These are phyloP conservation scores for Dryadula phaetusa DNA, from an alignment of 2,888 invertebrate genomes.

Conservation along the genomic window DNA sequence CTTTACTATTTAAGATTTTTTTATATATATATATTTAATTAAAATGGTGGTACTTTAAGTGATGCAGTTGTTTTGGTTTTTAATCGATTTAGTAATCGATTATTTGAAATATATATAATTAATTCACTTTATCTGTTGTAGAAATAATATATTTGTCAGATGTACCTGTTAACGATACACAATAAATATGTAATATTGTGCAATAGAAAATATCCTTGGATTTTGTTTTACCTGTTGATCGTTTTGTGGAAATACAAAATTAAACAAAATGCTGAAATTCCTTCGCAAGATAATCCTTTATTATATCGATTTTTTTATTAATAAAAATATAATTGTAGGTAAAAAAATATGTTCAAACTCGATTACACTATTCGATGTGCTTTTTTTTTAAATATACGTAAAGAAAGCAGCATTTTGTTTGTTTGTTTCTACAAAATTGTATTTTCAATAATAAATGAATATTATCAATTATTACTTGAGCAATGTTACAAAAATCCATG, in stretches of 20 bases:
- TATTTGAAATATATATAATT: slow-evolving; percentile 16
- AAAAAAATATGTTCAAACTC: neutral
- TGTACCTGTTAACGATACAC: slow-evolving; percentile 56
- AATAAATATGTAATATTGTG: slow-evolving; percentile 49
- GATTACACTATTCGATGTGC: neutral
- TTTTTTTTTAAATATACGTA: neutral
- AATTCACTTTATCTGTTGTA: slow-evolving; percentile 33
- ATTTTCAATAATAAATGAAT: slow-evolving; percentile 38
- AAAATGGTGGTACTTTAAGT: neutral
- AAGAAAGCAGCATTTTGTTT: slow-evolving; percentile 1
- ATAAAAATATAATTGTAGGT: too few species aligned
- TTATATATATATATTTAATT: neutral
- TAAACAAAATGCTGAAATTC: neutral
- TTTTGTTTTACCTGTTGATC: slow-evolving; percentile 32
- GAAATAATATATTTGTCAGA: slow-evolving; percentile 52
- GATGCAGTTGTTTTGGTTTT: neutral
- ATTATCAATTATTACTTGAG: slow-evolving; percentile 32
- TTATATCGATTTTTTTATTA: neutral
- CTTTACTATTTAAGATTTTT: neutral
- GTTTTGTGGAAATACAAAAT: slow-evolving; percentile 27
- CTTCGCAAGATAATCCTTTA: too few species aligned
- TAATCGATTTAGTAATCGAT: neutral
- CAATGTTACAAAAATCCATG: slow-evolving; percentile 49
- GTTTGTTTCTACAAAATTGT: slow-evolving; percentile 26
- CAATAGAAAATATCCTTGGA: slow-evolving; percentile 45